Conservation (phyloP, 1,140 invertebrate species). For the Sweltsa coloradensis region DNA sequence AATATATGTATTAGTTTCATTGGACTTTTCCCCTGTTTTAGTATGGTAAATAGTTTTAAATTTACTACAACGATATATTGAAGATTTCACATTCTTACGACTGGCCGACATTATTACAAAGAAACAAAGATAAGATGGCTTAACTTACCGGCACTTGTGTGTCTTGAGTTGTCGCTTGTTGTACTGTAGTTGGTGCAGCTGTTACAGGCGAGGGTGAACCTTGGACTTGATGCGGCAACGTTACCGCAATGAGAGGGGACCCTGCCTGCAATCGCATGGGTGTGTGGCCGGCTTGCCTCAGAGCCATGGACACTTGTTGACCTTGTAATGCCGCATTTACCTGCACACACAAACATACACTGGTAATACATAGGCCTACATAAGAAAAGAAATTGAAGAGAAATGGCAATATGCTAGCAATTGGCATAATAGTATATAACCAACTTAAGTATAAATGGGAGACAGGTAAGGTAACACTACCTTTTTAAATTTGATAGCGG, state of each 20-base stretch:
- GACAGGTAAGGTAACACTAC: not conserved
- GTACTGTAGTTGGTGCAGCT: no score
- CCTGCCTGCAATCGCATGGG: slow-evolving; percentile 20
- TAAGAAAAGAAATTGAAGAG: not conserved
- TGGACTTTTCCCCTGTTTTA: no score
- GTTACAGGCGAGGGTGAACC: no score
- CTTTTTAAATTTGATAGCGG: not conserved
- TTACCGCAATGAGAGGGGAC: slow-evolving; percentile 20
- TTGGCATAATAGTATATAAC: not conserved
- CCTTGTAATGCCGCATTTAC: slow-evolving; percentile 24
- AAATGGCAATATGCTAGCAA: not conserved
- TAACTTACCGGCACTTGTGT: no score
- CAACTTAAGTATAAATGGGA: not conserved
- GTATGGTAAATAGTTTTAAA: no score
- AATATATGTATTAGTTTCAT: no score
- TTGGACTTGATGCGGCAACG: slow-evolving; percentile 21
- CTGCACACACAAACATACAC: slow-evolving; percentile 10
- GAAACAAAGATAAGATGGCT: no score
- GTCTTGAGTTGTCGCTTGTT: no score
- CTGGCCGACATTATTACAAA: no score
- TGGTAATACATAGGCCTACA: not conserved
- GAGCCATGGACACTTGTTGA: slow-evolving; percentile 18
- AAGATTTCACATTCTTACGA: no score
- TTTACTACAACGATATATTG: no score
- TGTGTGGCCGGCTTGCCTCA: slow-evolving; percentile 13